These are phyloP conservation scores for Anolis sagrei DNA, from an alignment of 2,113 vertebrate species.

Conservation along the genomic window DNA sequence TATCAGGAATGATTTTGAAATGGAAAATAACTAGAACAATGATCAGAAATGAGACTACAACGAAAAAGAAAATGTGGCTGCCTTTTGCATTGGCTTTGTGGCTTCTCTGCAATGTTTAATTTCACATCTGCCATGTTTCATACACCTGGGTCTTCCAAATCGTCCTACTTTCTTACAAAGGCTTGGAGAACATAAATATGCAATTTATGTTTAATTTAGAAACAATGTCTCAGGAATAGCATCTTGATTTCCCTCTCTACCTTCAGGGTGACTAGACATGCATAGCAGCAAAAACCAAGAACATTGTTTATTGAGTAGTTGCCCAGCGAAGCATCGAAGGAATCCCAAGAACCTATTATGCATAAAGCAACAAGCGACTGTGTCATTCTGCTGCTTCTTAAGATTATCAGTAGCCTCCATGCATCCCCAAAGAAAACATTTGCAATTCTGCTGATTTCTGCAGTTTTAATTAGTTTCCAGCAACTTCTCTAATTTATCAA, in stretches of 20 bases:
- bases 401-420: not conserved
- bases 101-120: not conserved
- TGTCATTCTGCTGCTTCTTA: not conserved
- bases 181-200: not conserved
- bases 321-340: not conserved
- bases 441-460: not conserved
- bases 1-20: not conserved
- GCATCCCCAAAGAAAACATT: not conserved
- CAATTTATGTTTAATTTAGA: not conserved
- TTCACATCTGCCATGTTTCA: not conserved
- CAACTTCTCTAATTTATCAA: not conserved
- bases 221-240: not conserved
- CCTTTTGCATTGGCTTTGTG: not conserved
- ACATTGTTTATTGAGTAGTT: not conserved
- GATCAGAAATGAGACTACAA: not conserved
- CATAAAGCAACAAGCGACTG: not conserved
- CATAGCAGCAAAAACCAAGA: not conserved
- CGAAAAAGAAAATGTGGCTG: not conserved
- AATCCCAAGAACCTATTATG: not conserved
- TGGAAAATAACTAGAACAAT: conserved; percentile 4
- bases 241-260: not conserved
- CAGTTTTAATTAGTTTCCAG: not conserved
- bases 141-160: not conserved
- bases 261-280: not conserved
- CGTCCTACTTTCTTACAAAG: not conserved